Conservation (phyloP, 2,797 vertebrate species). For the Pseudopleuronectes americanus region DNA sequence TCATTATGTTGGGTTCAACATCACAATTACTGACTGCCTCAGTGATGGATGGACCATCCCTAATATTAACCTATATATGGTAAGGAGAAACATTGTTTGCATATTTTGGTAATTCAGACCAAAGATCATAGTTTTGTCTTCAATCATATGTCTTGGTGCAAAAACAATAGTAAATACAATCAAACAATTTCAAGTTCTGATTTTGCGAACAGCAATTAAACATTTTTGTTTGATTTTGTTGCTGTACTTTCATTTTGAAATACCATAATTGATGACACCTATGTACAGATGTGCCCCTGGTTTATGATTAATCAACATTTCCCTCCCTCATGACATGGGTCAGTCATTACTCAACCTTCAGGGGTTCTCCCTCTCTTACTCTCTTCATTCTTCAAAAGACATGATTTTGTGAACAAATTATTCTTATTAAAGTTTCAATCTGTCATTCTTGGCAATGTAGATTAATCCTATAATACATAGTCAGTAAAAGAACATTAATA, state of each 20-base stretch:
- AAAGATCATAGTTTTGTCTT: background rate
- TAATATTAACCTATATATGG: too few relatives aligned
- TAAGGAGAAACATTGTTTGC: background rate
- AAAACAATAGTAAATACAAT: background rate
- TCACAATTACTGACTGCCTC: background rate
- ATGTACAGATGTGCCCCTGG: slow-evolving; percentile 3
- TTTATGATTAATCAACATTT: background rate
- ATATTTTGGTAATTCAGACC: background rate
- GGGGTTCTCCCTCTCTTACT: slow-evolving; percentile 39
- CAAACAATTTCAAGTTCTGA: too few relatives aligned
- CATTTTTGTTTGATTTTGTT: background rate
- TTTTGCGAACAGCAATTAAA: background rate
- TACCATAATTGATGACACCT: slow-evolving; percentile 33
- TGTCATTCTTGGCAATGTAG: background rate
- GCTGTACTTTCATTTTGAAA: slow-evolving; percentile 27
- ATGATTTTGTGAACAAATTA: background rate
- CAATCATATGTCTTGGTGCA: background rate
- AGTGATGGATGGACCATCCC: background rate
- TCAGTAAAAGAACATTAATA: too few relatives aligned
- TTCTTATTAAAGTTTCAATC: background rate
- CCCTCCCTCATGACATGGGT: slow-evolving; percentile 29
- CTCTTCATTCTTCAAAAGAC: slow-evolving; percentile 4
- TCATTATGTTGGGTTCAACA: background rate
- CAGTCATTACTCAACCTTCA: slow-evolving; percentile 27
- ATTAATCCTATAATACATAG: background rate